These are phyloP conservation scores for Rhopalosiphum nymphaeae DNA, from an alignment of 2,888 invertebrate genomes.

Conservation along the genomic window DNA sequence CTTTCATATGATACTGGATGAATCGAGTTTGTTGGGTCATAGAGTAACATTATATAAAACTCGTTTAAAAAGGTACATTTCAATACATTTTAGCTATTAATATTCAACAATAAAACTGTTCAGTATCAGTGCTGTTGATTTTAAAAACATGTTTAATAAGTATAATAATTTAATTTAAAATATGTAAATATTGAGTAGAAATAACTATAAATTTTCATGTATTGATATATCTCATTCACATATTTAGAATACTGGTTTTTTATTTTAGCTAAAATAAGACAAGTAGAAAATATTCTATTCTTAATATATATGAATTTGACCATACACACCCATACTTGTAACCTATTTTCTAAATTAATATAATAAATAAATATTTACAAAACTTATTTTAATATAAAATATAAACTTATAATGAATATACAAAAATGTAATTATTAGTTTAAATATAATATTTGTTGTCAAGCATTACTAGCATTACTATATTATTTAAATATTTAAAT, in stretches of 20 bases:
- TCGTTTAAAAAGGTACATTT: not conserved
- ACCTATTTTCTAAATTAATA: constrained; percentile 14
- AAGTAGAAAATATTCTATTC: not conserved
- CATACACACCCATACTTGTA: not conserved
- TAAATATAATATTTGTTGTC: not conserved
- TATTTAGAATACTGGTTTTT: not conserved
- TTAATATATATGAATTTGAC: not conserved
- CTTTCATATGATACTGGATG: not conserved
- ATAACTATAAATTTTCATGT: not conserved
- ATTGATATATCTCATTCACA: not conserved
- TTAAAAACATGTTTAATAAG: not conserved
- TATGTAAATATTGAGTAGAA: not conserved
- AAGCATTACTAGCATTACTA: not conserved
- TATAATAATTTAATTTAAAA: not conserved
- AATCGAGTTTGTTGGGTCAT: not conserved
- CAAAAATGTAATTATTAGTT: not conserved
- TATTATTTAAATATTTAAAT: not conserved
- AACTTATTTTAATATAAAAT: not conserved
- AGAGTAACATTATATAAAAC: not conserved
- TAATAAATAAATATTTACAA: not conserved
- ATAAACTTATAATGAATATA: not conserved
- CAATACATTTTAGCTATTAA: not conserved
- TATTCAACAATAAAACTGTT: not conserved
- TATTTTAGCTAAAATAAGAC: not conserved
- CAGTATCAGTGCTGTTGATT: not conserved